Evolutionary conservation across 1,140 invertebrate genomes (phyloP), one percentile per base, ranked within the genome.

Genomic region (Macrocentrus cingulum): DNA sequence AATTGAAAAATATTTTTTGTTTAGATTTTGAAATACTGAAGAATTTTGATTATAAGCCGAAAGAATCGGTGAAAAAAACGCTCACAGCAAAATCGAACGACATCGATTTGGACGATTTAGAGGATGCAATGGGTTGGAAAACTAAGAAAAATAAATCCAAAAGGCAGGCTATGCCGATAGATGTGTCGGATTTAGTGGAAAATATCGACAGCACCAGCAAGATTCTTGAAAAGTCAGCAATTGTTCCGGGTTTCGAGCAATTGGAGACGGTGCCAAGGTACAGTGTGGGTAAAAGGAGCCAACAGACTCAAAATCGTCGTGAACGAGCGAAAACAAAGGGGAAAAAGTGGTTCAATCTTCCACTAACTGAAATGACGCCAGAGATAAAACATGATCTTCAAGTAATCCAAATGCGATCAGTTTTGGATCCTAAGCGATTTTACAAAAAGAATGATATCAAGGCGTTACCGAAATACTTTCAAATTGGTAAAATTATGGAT

Each of bases 371-470:
- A 73, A 71, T 97, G 60, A 96, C 91, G 0, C 88, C 94, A 18
- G 93, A 97, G 74, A 72, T 89, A 3, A 89, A 89, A 71, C 88
- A 89, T 68, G 94, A 98, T 75, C 80, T 98, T 4, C 84, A 92
- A 79, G 76, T 97, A 2, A 73, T 99, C 1, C 88, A 92, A 78
- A 96, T 98, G 94, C 85, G 96, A 70, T 89, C 90, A n/a, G 90
- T 86, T 3, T 79, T 98, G 2, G 90, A 98, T 82, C 89, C 92
- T 0, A 97, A 96, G 76, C 87, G 87, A 51, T 97, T 97, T 70
- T 98, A 97, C 76, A 97, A 97, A 74, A 91, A 91, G 63, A 95
- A 93, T 75, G 92, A 95, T 72, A 82, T 89, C 32, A 88, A 91
- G 79, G 85, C 84, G 1, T 68, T 94, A 23, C 94, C 94, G 0